Percentiles rank a stretch among this genome's conserved stretches.
Conservation (phyloP, 2,113 vertebrate species). For the Scalopus aquaticus region DNA sequence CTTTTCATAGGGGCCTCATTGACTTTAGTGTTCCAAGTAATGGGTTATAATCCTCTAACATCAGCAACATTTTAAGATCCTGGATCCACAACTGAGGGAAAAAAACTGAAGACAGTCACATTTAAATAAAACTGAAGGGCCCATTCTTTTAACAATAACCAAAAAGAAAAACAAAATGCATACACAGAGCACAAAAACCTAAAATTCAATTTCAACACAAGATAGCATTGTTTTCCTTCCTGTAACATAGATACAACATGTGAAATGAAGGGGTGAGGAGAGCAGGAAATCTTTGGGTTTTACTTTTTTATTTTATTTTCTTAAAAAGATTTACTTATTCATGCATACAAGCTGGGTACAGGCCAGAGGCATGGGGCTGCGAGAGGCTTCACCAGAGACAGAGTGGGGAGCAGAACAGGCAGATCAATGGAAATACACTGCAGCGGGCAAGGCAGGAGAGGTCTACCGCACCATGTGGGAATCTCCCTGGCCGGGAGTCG, state of each 20-base stretch:
- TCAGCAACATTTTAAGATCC: not conserved
- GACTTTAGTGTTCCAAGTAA: not conserved
- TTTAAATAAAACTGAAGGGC: conserved; percentile 19
- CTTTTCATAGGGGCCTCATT: not conserved
- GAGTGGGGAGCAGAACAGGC: no score
- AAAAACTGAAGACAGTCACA: not conserved
- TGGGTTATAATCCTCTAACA: not conserved
- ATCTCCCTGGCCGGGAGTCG: no score
- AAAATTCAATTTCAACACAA: conserved; percentile 28
- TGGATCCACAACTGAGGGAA: not conserved
- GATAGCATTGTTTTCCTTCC: not conserved
- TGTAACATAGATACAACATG: not conserved
- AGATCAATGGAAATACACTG: no score
- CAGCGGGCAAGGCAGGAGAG: no score
- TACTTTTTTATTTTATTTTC: no score
- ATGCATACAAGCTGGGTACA: no score
- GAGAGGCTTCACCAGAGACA: no score
- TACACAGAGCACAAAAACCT: not conserved
- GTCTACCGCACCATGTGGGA: no score
- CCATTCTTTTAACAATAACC: not conserved
- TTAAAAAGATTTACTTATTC: no score
- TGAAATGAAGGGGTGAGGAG: no score
- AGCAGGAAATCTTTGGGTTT: not conserved
- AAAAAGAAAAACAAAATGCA: not conserved
- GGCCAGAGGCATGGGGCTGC: no score